Percentiles rank a stretch among this genome's conserved stretches.
Evolutionary conservation across 1,140 invertebrate species (phyloP).

Genomic region (Atta texana): DNA sequence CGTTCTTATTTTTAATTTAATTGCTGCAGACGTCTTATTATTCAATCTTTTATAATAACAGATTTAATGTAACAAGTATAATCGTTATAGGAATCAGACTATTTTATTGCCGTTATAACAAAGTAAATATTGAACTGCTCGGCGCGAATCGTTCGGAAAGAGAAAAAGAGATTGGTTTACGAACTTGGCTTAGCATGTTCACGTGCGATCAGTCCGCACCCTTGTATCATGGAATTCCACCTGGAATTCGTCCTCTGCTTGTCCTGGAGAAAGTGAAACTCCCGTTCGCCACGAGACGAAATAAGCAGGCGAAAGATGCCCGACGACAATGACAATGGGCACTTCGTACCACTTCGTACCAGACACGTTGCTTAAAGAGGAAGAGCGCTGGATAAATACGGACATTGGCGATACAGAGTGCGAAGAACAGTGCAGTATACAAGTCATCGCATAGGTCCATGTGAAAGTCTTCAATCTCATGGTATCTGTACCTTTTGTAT

Average conservation of each 20-base stretch:
- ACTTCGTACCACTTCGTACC: slow-evolving; percentile 31
- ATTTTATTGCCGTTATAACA: neutral
- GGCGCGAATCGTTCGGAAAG: neutral
- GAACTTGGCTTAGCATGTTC: slow-evolving; percentile 62
- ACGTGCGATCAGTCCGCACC: slow-evolving; percentile 68
- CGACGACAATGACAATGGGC: slow-evolving; percentile 65
- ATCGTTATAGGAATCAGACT: neutral
- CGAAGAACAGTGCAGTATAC: slow-evolving; percentile 1
- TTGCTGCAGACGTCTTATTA: neutral
- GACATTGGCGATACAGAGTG: slow-evolving; percentile 22
- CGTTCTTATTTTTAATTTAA: neutral
- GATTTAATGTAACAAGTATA: neutral
- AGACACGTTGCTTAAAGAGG: slow-evolving; percentile 52
- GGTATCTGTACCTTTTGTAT: neutral
- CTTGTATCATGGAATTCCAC: slow-evolving; percentile 69
- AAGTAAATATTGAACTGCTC: neutral
- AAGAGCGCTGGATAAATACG: slow-evolving; percentile 66
- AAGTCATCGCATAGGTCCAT: slow-evolving; percentile 25
- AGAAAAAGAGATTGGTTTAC: slow-evolving; percentile 6
- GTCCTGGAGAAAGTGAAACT: slow-evolving; percentile 74
- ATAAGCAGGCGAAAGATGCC: slow-evolving; percentile 64
- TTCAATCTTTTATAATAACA: neutral
- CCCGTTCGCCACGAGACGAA: slow-evolving; percentile 65
- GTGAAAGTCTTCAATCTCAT: slow-evolving; percentile 3
- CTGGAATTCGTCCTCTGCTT: slow-evolving; percentile 64